Conservation (phyloP, 2,113 vertebrate genomes). For the Planiliza haematocheilus region DNA sequence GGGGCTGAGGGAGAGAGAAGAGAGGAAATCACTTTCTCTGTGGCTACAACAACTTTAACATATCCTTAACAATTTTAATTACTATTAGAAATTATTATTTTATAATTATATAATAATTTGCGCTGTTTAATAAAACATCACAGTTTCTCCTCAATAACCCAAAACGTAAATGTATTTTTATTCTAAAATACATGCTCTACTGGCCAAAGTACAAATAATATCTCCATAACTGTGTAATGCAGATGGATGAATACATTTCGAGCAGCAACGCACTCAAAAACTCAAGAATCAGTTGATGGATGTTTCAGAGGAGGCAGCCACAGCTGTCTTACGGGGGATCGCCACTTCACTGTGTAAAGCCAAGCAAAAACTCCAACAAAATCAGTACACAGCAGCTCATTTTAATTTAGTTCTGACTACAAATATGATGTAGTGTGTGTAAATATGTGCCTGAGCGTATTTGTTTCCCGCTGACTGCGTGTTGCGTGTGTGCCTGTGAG, state of each 20-base stretch:
- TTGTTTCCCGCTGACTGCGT: neutral
- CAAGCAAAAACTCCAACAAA: constrained; percentile 8
- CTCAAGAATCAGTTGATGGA: neutral
- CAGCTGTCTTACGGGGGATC: constrained; percentile 9
- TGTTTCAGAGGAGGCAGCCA: neutral
- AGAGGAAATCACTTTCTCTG: constrained; percentile 4
- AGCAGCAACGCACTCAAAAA: neutral
- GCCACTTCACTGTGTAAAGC: constrained; percentile 10
- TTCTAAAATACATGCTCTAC: too few relatives aligned
- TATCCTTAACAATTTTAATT: too few relatives aligned
- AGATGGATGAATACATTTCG: neutral
- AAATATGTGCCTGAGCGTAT: constrained; percentile 12
- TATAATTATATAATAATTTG: too few relatives aligned
- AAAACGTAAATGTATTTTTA: too few relatives aligned
- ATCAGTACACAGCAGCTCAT: constrained; percentile 12
- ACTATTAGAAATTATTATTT: too few relatives aligned
- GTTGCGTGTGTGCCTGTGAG: neutral
- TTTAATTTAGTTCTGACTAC: constrained; percentile 7
- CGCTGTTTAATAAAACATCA: too few relatives aligned
- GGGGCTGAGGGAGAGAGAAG: constrained; percentile 66
- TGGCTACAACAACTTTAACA: neutral
- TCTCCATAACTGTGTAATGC: neutral
- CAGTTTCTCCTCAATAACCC: too few relatives aligned
- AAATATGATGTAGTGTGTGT: constrained; percentile 4
- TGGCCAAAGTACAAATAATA: too few relatives aligned